Base-by-base conservation (phyloP, 2,797 vertebrate genomes). In the Danio albolineatus region DNA sequence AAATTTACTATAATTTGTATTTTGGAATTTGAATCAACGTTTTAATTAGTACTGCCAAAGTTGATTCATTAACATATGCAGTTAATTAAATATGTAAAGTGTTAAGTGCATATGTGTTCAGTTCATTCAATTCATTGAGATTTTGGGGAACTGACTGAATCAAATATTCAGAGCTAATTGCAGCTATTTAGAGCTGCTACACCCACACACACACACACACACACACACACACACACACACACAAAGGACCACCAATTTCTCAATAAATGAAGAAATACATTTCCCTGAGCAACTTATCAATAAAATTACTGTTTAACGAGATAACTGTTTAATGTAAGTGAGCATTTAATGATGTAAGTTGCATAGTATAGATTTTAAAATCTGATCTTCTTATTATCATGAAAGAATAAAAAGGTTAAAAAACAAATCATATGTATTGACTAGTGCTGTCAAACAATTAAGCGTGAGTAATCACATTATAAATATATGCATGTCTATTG, bases 81-180 rank as follows among this genome's bases (percentile, higher is more conserved):
- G 13, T 70, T 70, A 70, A 53, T 41, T 10, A 70, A 53, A 53
- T 53, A 17, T 53, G 36, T 53, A 53, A 39, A 13, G n/a, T 39
- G 53, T 53, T 53, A 39, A 13, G n/a, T 39, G 39, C 49, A 4
- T 17, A 10, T 51, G 6, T 69, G 28, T 28, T 38, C 28, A 53
- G 8, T 53, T 70, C 6, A 38, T 51, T 38, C 28, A 53, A 13
- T 39, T 70, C 6, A 51, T 53, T 53, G 48, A 51, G 16, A 39
- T 53, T 70, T 53, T 14, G 36, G 16, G 51, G 48, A 13, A 70
- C 10, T 13, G n/a, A 53, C 7, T 70, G 6, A 70, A 38, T 70
- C 7, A 39, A 53, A 70, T 70, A 39, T n/a, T 67, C 65, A 38
- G 48, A 70, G 48, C 36, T 39, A 64, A 64, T 62, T 62, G 36